A percentile compares a stretch with the other conserved stretches of the same genome.
phyloP scores from a whole-genome alignment of 2,888 invertebrate genomes.

The Erebia epiphron region DNA sequence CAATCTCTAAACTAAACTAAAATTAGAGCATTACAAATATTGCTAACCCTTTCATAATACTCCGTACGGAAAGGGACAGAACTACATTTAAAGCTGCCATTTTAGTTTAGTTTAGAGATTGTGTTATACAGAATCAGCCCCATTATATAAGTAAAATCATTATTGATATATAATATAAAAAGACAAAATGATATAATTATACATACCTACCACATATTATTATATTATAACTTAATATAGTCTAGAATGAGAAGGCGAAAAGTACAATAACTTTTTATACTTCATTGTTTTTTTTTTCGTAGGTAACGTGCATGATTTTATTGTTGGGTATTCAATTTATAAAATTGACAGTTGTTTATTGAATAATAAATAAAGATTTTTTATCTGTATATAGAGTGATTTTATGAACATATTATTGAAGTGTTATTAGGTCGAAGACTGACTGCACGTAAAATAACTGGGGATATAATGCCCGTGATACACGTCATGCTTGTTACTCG shows the following conservation, averaged over 20 bases:
- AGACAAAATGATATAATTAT: conserved; percentile 21
- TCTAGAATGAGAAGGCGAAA: conserved; percentile 15
- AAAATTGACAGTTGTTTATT: conserved; percentile 35
- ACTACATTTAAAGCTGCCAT: too few relatives aligned
- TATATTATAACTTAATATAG: conserved; percentile 7
- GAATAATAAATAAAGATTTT: conserved; percentile 35
- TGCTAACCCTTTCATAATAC: too few relatives aligned
- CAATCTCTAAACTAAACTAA: too few relatives aligned
- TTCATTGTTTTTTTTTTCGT: conserved; percentile 21
- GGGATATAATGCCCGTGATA: conserved; percentile 20
- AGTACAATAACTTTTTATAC: conserved; percentile 31
- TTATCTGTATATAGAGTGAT: conserved; percentile 42
- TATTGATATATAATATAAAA: conserved; percentile 23
- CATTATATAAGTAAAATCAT: not conserved
- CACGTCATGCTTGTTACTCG: too few relatives aligned
- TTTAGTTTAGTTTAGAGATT: too few relatives aligned
- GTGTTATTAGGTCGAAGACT: conserved; percentile 61
- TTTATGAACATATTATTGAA: conserved; percentile 47
- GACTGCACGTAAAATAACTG: conserved; percentile 45
- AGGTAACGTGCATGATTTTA: conserved; percentile 25
- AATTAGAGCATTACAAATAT: too few relatives aligned
- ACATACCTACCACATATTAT: conserved; percentile 8
- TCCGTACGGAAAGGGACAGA: too few relatives aligned
- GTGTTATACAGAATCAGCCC: too few relatives aligned
- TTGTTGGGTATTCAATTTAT: conserved; percentile 32